Evolutionary conservation across 1,140 invertebrate species (phyloP), one percentile per base, ranked within the genome.

Genomic region (Halictus rubicundus): DNA sequence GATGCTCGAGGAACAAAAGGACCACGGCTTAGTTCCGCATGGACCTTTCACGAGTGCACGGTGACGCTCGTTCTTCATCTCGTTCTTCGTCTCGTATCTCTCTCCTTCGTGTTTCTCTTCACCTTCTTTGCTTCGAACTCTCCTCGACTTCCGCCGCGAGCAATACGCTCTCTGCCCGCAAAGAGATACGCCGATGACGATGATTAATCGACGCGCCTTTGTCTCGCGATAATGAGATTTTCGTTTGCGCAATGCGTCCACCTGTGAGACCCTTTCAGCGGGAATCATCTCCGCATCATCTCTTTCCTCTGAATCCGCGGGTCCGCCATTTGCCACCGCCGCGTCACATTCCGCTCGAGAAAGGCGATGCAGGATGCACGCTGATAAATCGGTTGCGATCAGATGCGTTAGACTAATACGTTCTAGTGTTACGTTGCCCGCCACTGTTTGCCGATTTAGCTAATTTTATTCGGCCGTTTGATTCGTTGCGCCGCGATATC

Each of bases 141-240:
- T 21, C 59, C 32, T 60, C 57, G 52, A 21, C 72, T 86, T 85
- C 78, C 85, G 86, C 85, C 78, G 80, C 82, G 80, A 83, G 80
- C 74, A 72, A 84, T 77, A 72, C 86, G 75, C 72, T 46, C 71
- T 32, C 32, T 81, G 80, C 68, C 75, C 61, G 80, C 68, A 37
- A 63, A 63, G 52, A 78, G 80, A 78, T 70, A 74, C 72, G 80
- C 74, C 81, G 75, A 68, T 88, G 87, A 89, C 83, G 87, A 90
- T 89, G 89, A 90, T 90, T 90, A 88, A 90, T 90, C 88, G 85
- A 82, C 75, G 64, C 65, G 83, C 85, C 88, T 90, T 90, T 89
- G 89, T 89, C 87, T 90, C 87, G 83, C 82, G 80, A 83, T 90
- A 90, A 90, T 90, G 89, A 89, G 89, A 89, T 90, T 90, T 89